Percentiles rank a stretch among this genome's conserved stretches.
These are phyloP conservation scores for Empidonax alnorum DNA, from an alignment of 2,113 vertebrate species.

Conservation along the genomic window DNA sequence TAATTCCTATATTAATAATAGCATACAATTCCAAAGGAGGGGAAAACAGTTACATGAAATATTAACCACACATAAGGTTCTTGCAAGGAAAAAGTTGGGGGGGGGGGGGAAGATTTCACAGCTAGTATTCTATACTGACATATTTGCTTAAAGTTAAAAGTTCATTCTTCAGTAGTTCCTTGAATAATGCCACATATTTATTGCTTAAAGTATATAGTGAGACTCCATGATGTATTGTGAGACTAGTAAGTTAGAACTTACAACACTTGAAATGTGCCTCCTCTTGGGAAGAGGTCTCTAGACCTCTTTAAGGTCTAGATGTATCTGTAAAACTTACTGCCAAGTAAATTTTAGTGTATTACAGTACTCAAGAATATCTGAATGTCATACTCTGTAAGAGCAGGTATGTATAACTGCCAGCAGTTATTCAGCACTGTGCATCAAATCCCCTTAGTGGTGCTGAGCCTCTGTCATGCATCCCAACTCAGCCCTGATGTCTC, in stretches of 20 bases:
- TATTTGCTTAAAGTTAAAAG: background rate
- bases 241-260: background rate
- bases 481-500: accelerated
- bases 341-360: background rate
- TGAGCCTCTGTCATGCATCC: accelerated
- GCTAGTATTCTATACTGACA: background rate
- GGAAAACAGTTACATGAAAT: background rate
- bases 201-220: background rate
- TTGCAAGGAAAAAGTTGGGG: background rate
- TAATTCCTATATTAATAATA: background rate
- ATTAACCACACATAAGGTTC: background rate
- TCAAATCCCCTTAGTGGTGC: background rate
- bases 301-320: background rate
- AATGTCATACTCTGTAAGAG: background rate
- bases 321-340: background rate
- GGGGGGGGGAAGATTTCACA: background rate
- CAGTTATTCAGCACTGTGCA: background rate
- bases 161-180: background rate
- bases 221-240: background rate
- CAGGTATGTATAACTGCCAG: accelerated
- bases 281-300: background rate
- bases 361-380: background rate
- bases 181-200: background rate
- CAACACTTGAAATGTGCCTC: background rate
- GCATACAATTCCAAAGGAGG: background rate